Percentiles rank a stretch among this genome's conserved stretches.
Evolutionary conservation across 2,113 vertebrate genomes (phyloP).

Genomic region (Brachypteracias leptosomus): DNA sequence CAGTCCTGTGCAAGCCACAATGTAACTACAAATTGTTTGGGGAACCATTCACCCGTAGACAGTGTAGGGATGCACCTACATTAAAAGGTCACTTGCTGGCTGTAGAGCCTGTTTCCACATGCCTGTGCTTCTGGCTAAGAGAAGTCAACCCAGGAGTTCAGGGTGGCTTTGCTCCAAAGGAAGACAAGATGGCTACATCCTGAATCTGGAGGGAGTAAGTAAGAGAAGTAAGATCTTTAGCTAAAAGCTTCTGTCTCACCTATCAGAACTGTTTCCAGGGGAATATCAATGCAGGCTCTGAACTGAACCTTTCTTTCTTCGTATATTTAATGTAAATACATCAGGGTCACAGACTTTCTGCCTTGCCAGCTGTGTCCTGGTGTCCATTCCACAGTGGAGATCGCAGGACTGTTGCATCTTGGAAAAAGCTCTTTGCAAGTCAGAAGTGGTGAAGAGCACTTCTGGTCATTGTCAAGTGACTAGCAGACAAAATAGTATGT

Average conservation of each 20-base stretch:
- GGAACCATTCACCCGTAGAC: background rate
- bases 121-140: background rate
- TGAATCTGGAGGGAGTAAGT: background rate
- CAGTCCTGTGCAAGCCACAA: accelerated
- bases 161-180: background rate
- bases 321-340: background rate
- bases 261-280: background rate
- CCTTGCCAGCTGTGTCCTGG: background rate
- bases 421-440: background rate
- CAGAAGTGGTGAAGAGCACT: background rate
- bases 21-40: background rate
- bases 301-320: background rate
- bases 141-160: background rate
- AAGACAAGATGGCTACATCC: background rate
- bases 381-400: background rate
- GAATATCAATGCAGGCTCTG: background rate
- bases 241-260: background rate
- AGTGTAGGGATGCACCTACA: background rate
- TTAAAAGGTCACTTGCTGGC: background rate
- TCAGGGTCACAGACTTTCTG: background rate
- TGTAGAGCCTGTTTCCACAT: background rate
- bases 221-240: background rate
- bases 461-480: background rate
- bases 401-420: background rate
- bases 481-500: background rate